Evolutionary conservation across 2,797 vertebrate species (phyloP).

Genomic region (Microctenopoma stevenorrisi): DNA sequence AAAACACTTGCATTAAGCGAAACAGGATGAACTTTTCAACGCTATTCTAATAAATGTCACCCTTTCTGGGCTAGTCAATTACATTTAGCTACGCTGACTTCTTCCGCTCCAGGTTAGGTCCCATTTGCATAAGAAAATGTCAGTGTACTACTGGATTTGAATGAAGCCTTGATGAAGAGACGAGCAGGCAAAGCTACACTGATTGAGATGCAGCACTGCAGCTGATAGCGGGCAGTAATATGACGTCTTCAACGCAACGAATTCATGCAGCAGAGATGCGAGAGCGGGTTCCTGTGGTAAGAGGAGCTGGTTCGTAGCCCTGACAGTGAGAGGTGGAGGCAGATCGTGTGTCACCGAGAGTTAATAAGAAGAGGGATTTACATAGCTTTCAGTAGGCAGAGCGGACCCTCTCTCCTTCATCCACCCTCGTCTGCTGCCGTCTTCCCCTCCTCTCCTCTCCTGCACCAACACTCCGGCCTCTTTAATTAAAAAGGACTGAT

Average conservation of each 20-base stretch:
- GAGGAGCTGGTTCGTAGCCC: conserved; percentile 27
- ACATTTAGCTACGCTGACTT: conserved; percentile 20
- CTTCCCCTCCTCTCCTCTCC: conserved; percentile 25
- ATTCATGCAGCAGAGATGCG: conserved; percentile 1
- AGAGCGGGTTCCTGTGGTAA: conserved; percentile 36
- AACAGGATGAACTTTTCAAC: conserved; percentile 20
- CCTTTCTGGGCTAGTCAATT: conserved; percentile 21
- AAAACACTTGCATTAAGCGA: not conserved
- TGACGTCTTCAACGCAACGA: conserved; percentile 7
- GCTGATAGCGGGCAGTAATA: conserved; percentile 6
- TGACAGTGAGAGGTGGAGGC: conserved; percentile 24
- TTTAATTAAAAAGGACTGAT: conserved; percentile 72
- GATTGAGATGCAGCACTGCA: not conserved
- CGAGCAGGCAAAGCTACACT: not conserved
- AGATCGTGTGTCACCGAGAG: conserved; percentile 71
- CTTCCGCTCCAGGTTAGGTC: conserved; percentile 6
- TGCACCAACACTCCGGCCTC: conserved; percentile 37
- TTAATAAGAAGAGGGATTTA: conserved; percentile 83
- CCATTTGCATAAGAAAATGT: conserved; percentile 50
- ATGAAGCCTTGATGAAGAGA: not conserved
- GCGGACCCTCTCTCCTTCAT: conserved; percentile 36
- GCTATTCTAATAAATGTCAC: conserved; percentile 23
- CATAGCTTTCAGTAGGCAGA: conserved; percentile 61
- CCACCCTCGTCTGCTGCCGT: conserved; percentile 37
- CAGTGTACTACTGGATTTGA: conserved; percentile 25